These are phyloP conservation scores for Lordiphosa mommai DNA, from an alignment of 1,140 invertebrate genomes.

Conservation along the genomic window DNA sequence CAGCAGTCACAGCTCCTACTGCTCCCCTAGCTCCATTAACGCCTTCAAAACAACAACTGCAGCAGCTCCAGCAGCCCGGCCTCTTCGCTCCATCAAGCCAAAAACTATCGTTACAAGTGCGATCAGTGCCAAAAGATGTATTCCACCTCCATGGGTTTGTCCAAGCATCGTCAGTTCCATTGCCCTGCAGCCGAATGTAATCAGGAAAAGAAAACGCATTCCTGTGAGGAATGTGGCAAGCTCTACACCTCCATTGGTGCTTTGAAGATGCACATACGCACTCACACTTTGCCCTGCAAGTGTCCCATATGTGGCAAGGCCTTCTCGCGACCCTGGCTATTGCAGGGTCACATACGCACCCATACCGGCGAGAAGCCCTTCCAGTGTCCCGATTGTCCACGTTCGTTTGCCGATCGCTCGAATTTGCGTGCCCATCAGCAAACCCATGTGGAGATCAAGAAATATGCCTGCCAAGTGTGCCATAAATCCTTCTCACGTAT, in stretches of 20 bases:
- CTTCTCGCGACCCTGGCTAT: constrained; percentile 97
- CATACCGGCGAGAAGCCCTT: constrained; percentile 96
- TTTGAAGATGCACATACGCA: constrained; percentile 86
- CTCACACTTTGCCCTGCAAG: constrained; percentile 96
- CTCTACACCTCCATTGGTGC: constrained; percentile 82
- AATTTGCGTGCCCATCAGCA: constrained; percentile 86
- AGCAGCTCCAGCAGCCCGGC: not conserved
- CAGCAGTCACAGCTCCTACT: constrained; percentile 44
- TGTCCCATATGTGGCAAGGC: constrained; percentile 98
- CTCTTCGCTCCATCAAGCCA: constrained; percentile 33
- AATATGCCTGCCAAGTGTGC: constrained; percentile 81
- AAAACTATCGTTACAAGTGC: constrained; percentile 90
- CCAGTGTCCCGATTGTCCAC: constrained; percentile 94
- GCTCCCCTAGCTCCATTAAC: constrained; percentile 81
- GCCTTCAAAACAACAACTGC: constrained; percentile 81
- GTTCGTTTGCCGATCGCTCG: constrained; percentile 97
- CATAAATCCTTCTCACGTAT: constrained; percentile 88
- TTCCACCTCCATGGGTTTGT: constrained; percentile 95
- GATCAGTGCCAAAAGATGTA: constrained; percentile 96
- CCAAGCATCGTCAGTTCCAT: constrained; percentile 97
- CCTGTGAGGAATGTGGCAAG: constrained; percentile 81
- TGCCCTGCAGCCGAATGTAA: constrained; percentile 85
- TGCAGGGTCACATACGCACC: constrained; percentile 96
- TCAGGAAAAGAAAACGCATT: constrained; percentile 80
- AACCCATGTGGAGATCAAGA: constrained; percentile 82